Percentiles rank a stretch among this genome's conserved stretches.
phyloP scores from a whole-genome alignment of 2,888 invertebrate genomes.

The Fragum fragum region DNA sequence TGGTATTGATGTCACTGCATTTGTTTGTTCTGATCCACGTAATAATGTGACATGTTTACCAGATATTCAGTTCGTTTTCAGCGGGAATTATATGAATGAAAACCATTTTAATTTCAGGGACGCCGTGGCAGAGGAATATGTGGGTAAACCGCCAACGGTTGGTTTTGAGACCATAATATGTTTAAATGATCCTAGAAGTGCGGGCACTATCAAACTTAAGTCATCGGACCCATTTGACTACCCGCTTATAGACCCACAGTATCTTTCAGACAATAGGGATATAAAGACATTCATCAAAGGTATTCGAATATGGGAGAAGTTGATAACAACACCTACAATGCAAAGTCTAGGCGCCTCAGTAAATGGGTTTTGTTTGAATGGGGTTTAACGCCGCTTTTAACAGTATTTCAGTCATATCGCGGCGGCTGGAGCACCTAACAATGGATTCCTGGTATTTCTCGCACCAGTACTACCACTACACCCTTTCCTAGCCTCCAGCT shows the following conservation, averaged over 20 bases:
- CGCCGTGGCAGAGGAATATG: constrained; percentile 44
- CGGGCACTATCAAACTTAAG: constrained; percentile 92
- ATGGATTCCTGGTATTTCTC: too few relatives aligned
- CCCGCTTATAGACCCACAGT: constrained; percentile 96
- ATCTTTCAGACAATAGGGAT: constrained; percentile 91
- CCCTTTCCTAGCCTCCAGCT: too few relatives aligned
- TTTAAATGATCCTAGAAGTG: constrained; percentile 89
- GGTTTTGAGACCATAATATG: constrained; percentile 56
- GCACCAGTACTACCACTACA: too few relatives aligned
- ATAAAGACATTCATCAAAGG: constrained; percentile 83
- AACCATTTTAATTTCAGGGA: constrained; percentile 41
- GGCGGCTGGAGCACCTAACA: too few relatives aligned
- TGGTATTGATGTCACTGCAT: constrained; percentile 47
- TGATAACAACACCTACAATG: constrained; percentile 54
- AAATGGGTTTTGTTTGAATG: too few relatives aligned
- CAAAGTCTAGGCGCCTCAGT: constrained; percentile 52
- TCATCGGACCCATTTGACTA: constrained; percentile 92
- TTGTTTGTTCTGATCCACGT: constrained; percentile 41
- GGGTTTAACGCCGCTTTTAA: too few relatives aligned
- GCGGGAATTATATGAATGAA: constrained; percentile 10
- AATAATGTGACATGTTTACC: constrained; percentile 45
- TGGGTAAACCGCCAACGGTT: constrained; percentile 75
- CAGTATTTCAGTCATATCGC: too few relatives aligned
- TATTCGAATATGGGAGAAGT: constrained; percentile 51
- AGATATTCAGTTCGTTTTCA: constrained; percentile 55